Conservation (phyloP, 2,888 invertebrate species). For the Cryptus viduatorius region DNA sequence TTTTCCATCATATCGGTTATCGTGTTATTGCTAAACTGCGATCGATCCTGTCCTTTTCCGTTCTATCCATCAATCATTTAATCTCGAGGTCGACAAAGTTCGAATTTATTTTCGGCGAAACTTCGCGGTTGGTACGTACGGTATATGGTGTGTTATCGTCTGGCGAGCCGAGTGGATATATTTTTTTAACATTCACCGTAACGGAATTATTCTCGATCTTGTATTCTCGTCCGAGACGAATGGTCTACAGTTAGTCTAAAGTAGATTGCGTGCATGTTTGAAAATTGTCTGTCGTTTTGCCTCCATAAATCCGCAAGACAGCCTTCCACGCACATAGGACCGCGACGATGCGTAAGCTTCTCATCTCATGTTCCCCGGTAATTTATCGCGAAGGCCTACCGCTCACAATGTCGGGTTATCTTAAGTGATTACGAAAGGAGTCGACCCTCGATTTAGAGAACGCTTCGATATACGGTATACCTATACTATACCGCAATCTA, state of each 20-base stretch:
- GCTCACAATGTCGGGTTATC: constrained; percentile 81
- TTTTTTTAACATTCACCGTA: background rate
- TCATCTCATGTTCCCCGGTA: constrained; percentile 41
- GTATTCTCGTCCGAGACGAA: constrained; percentile 59
- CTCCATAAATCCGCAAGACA: constrained; percentile 76
- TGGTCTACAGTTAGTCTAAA: constrained; percentile 64
- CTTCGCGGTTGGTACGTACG: no score
- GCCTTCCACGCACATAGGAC: constrained; percentile 70
- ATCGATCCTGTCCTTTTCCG: no score
- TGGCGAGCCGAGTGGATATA: no score
- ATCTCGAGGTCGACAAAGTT: no score
- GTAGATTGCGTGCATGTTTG: constrained; percentile 26
- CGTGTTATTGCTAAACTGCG: no score
- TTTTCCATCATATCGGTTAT: no score
- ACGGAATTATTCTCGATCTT: background rate
- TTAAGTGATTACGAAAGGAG: constrained; percentile 75
- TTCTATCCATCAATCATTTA: no score
- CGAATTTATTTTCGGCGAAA: no score
- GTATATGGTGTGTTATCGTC: no score
- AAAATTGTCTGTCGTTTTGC: constrained; percentile 76
- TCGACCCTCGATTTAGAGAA: constrained; percentile 34
- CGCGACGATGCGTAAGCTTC: constrained; percentile 57
- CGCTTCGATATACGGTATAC: constrained; percentile 4
- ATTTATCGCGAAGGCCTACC: constrained; percentile 76
- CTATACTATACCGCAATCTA: constrained; percentile 19